Evolutionary conservation across 2,888 invertebrate species (phyloP).

Genomic region (Asteroscopus sphinx): DNA sequence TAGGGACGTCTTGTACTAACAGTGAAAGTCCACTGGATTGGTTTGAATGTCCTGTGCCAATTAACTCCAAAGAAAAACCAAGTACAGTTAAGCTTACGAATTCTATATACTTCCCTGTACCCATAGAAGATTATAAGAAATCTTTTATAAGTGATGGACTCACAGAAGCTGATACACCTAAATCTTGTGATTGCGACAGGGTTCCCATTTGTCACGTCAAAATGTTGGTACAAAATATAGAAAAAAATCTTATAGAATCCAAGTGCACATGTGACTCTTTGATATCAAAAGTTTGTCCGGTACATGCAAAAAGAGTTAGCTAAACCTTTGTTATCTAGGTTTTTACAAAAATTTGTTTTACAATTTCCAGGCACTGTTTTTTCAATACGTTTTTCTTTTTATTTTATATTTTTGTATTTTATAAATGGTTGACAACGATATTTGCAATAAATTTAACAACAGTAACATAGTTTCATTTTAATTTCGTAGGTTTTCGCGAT

Average conservation of each 20-base stretch:
- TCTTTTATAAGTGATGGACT: constrained; percentile 38
- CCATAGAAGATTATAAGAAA: constrained; percentile 45
- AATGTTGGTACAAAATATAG: constrained; percentile 82
- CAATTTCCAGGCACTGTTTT: background rate
- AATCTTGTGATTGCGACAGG: constrained; percentile 75
- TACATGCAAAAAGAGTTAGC: constrained; percentile 65
- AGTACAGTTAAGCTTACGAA: constrained; percentile 58
- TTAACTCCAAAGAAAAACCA: constrained; percentile 34
- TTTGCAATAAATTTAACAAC: constrained; percentile 3
- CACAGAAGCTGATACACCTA: constrained; percentile 3
- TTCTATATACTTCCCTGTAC: constrained; percentile 62
- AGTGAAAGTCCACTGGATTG: constrained; percentile 57
- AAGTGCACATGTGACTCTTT: constrained; percentile 82
- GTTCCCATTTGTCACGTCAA: constrained; percentile 85
- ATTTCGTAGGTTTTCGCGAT: too few species aligned
- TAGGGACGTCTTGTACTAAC: constrained; percentile 48
- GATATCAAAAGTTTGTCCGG: constrained; percentile 75
- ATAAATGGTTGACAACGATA: constrained; percentile 1
- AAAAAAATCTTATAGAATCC: constrained; percentile 72
- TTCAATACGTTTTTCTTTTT: background rate
- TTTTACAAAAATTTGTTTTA: background rate
- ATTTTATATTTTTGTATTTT: background rate
- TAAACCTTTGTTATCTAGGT: constrained; percentile 8
- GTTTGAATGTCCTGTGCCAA: constrained; percentile 55
- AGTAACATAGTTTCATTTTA: too few species aligned